Conservation (phyloP, 2,113 vertebrate species). For the Amphiprion ocellaris region DNA sequence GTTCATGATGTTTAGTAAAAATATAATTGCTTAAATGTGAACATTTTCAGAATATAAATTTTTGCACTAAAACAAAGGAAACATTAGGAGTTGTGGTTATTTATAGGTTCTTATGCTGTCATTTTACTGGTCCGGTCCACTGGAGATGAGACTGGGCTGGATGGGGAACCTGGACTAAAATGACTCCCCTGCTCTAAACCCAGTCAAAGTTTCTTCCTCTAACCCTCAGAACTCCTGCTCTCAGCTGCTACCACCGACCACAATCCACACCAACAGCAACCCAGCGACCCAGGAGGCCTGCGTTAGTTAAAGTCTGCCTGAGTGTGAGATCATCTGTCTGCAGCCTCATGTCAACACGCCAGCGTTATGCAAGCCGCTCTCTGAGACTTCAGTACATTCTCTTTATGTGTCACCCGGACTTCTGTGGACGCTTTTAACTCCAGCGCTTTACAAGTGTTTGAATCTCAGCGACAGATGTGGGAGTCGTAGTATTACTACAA, state of each 20-base stretch:
- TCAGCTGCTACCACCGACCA: slow-evolving; percentile 41
- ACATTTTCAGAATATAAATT: no score
- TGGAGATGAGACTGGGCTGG: no score
- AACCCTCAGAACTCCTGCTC: slow-evolving; percentile 9
- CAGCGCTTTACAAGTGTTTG: slow-evolving; percentile 26
- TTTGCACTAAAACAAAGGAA: no score
- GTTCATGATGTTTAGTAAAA: no score
- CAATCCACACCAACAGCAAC: slow-evolving; percentile 24
- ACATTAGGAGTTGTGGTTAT: no score
- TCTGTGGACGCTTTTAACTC: background rate
- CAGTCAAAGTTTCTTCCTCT: slow-evolving; percentile 25
- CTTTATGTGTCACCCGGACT: slow-evolving; percentile 5
- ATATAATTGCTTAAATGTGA: no score
- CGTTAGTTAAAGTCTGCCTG: slow-evolving; percentile 27
- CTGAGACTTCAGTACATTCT: slow-evolving; percentile 12
- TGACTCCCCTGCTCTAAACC: slow-evolving; percentile 9
- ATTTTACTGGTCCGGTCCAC: no score
- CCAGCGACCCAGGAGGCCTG: background rate
- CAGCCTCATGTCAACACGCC: slow-evolving; percentile 35
- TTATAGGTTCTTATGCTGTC: no score
- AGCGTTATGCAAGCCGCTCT: slow-evolving; percentile 36
- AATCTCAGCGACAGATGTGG: slow-evolving; percentile 25
- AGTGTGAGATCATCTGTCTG: slow-evolving; percentile 53
- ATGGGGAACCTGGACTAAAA: no score
- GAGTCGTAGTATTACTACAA: background rate